Percentiles rank a stretch among this genome's conserved stretches.
These are phyloP conservation scores for Pelodytes ibericus DNA, from an alignment of 2,797 vertebrate species.

Conservation along the genomic window DNA sequence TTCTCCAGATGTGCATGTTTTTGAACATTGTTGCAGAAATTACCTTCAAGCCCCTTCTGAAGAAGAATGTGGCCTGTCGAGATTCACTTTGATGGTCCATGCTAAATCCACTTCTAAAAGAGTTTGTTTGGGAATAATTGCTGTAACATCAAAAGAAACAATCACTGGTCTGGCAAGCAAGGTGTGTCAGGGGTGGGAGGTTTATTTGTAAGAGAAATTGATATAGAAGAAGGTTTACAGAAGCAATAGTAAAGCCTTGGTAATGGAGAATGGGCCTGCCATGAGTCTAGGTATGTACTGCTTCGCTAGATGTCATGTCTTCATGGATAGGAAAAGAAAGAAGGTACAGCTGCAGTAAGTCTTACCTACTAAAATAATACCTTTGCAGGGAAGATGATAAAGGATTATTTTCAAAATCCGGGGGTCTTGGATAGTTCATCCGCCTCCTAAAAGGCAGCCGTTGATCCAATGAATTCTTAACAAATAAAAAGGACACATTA, in stretches of 20 bases:
- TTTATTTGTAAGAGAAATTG: too few relatives aligned
- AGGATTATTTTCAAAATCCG: slow-evolving; percentile 74
- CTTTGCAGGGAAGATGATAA: slow-evolving; percentile 44
- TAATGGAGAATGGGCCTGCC: neutral
- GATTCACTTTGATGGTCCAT: slow-evolving; percentile 84
- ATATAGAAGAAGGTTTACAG: neutral
- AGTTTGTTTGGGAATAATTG: slow-evolving; percentile 67
- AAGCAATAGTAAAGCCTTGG: neutral
- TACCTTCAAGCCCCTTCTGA: slow-evolving; percentile 92
- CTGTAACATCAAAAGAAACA: slow-evolving; percentile 64
- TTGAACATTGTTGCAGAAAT: too few relatives aligned
- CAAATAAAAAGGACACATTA: too few relatives aligned
- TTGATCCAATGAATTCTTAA: slow-evolving; percentile 71
- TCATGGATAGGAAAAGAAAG: too few relatives aligned
- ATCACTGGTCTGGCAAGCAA: too few relatives aligned
- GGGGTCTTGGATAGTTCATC: slow-evolving; percentile 67
- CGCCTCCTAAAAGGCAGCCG: slow-evolving; percentile 73
- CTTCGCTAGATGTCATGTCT: too few relatives aligned
- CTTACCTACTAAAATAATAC: slow-evolving; percentile 76
- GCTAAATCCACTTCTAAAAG: slow-evolving; percentile 73
- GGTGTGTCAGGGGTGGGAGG: too few relatives aligned
- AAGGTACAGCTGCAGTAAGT: too few relatives aligned
- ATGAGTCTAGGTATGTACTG: neutral
- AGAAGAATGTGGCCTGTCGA: slow-evolving; percentile 93
- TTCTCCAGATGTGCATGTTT: too few relatives aligned